These are phyloP conservation scores for Trichomycterus rosablanca DNA, from an alignment of 2,113 vertebrate genomes.

Conservation along the genomic window DNA sequence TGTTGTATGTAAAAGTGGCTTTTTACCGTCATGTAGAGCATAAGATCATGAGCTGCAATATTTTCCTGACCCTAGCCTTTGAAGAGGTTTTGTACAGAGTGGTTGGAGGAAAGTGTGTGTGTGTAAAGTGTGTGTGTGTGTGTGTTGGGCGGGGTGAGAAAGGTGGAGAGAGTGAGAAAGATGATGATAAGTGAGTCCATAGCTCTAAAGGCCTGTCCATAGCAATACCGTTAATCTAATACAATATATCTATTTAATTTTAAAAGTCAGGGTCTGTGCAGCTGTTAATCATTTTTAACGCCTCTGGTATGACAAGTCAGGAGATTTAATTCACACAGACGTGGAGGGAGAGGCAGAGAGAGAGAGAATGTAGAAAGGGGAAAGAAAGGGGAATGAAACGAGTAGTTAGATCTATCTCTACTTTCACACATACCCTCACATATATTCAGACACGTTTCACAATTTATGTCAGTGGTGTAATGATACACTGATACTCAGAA, in stretches of 20 bases:
- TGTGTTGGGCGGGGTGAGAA: too few relatives aligned
- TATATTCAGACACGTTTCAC: neutral
- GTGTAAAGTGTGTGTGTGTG: too few relatives aligned
- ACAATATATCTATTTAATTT: constrained; percentile 65
- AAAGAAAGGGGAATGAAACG: neutral
- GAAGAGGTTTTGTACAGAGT: too few relatives aligned
- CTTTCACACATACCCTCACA: neutral
- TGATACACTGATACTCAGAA: neutral
- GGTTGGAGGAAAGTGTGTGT: too few relatives aligned
- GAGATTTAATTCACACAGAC: constrained; percentile 37
- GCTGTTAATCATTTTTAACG: constrained; percentile 60
- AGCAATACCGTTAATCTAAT: constrained; percentile 62
- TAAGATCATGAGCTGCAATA: too few relatives aligned
- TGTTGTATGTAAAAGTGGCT: constrained; percentile 19
- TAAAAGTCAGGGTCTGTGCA: constrained; percentile 49
- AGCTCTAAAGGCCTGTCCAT: constrained; percentile 56
- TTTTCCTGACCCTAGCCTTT: too few relatives aligned
- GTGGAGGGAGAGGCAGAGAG: constrained; percentile 5
- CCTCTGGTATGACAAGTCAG: constrained; percentile 46
- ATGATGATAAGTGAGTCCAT: constrained; percentile 59
- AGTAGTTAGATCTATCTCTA: neutral
- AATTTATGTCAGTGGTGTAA: neutral
- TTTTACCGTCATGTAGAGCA: too few relatives aligned
- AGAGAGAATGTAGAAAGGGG: neutral
- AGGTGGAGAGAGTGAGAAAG: constrained; percentile 9